Evolutionary conservation across 2,888 invertebrate species (phyloP), one percentile per base, ranked within the genome.

Genomic region (Ctenicera cuprea): DNA sequence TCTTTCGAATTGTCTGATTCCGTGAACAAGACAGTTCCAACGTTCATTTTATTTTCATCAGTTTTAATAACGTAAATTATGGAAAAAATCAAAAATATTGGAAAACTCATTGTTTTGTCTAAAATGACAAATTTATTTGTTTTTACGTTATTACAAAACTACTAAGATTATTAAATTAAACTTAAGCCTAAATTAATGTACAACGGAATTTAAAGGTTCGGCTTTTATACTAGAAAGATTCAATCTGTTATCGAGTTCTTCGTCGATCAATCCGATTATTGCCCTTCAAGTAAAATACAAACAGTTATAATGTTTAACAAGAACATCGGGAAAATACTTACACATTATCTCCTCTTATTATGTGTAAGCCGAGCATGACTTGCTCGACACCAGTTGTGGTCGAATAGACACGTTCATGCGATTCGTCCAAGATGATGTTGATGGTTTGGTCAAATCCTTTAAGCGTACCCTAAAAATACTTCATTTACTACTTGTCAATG

Each of bases 401-500:
- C 61, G 97, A 98, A 88, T 97, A 99, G n/a, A 99, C 98, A 82
- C 99, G 90, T 87, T 99, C 99, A 85, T 98, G 98, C 38, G 98
- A 97, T 87, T 99, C 99, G 85, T 99, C 98, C 77, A 99, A 89
- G 82, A 99, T 98, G 78, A 99, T 90, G 86, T 99, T 99, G 79
- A 99, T 97, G n/a, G 98, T 97, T 88, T 99, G 99, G 88, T 99
- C 99, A 87, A 98, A 99, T 33, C 99, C 99, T 87, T 98, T 98
- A 76, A 99, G 87, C 0, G 97, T 97, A 54, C 99, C 99, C 94
- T 94, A 80, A 75, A 88, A 88, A 74, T 0, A 67, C n/a, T 74
- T 12, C 3, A 45, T 14, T 8, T 43, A 14, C n/a, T 14, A 9
- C 7, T 16, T 48, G 16, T n/a, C n/a, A n/a, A n/a, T n/a, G 26